Percentiles rank a stretch among this genome's conserved stretches.
phyloP scores from a whole-genome alignment of 1,140 invertebrate genomes.

The Drosophila pallidifrons region DNA sequence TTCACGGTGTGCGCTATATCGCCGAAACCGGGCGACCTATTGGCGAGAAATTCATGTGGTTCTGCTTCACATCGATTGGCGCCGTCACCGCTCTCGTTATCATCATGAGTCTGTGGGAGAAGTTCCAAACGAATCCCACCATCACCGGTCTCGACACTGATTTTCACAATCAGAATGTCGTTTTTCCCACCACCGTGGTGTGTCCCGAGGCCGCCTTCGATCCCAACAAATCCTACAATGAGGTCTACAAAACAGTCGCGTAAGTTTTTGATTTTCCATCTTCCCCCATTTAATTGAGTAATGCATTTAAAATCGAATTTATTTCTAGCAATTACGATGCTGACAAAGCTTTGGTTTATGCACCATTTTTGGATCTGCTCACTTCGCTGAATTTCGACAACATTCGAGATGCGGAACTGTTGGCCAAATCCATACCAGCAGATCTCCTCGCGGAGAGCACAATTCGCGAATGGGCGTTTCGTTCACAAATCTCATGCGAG shows the following conservation, averaged over 20 bases:
- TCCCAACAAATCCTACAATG: slow-evolving; percentile 62
- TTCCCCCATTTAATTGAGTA: not conserved
- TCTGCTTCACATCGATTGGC: slow-evolving; percentile 88
- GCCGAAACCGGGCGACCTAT: slow-evolving; percentile 89
- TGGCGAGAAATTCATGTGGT: slow-evolving; percentile 91
- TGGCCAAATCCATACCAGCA: slow-evolving; percentile 50
- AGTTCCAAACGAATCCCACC: slow-evolving; percentile 92
- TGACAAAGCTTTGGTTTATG: slow-evolving; percentile 48
- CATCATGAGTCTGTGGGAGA: slow-evolving; percentile 90
- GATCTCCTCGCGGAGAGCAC: slow-evolving; percentile 55
- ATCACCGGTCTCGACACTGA: slow-evolving; percentile 91
- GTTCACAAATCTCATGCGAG: slow-evolving; percentile 66
- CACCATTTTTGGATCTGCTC: slow-evolving; percentile 79
- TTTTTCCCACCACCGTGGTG: slow-evolving; percentile 89
- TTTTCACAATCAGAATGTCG: slow-evolving; percentile 90
- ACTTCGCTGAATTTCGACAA: slow-evolving; percentile 81
- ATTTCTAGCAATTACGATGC: slow-evolving; percentile 63
- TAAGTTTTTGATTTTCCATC: slow-evolving; percentile 29
- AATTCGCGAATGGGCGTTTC: slow-evolving; percentile 70
- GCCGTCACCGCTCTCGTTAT: slow-evolving; percentile 89
- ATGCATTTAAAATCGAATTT: not conserved
- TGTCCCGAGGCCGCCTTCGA: slow-evolving; percentile 86
- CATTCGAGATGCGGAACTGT: slow-evolving; percentile 62
- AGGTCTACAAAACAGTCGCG: slow-evolving; percentile 72
- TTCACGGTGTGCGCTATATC: slow-evolving; percentile 90